Percentiles rank a stretch among this genome's conserved stretches.
Conservation (phyloP, 2,888 invertebrate species). For the Acronicta aceris region DNA sequence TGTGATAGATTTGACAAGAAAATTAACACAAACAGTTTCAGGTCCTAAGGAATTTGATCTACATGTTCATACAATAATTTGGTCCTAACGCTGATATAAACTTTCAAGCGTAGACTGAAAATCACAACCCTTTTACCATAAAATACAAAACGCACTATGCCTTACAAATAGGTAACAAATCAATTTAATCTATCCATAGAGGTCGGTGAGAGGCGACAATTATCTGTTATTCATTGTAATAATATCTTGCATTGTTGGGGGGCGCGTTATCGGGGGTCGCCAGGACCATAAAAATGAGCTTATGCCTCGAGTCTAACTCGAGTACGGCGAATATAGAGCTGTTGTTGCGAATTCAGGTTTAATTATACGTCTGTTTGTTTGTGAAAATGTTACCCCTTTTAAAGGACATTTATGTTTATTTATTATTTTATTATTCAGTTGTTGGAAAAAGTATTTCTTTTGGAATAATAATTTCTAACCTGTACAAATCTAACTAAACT, state of each 20-base stretch:
- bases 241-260: slow-evolving; percentile 84
- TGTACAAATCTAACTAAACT: too few species aligned
- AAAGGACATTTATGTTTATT: neutral
- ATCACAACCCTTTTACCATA: slow-evolving; percentile 30
- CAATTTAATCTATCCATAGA: slow-evolving; percentile 58
- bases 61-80: too few species aligned
- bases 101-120: too few species aligned
- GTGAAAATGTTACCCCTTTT: neutral
- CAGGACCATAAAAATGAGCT: slow-evolving; percentile 89
- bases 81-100: too few species aligned
- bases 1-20: too few species aligned
- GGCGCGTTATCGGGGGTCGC: slow-evolving; percentile 79
- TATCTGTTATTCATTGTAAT: slow-evolving; percentile 82
- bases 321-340: slow-evolving; percentile 66
- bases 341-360: slow-evolving; percentile 53
- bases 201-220: slow-evolving; percentile 70
- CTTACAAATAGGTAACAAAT: slow-evolving; percentile 54
- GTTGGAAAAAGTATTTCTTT: too few species aligned
- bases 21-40: too few species aligned
- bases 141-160: slow-evolving; percentile 19
- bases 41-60: too few species aligned
- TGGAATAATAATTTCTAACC: too few species aligned
- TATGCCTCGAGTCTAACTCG: slow-evolving; percentile 85
- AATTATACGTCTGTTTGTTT: slow-evolving; percentile 23
- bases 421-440: neutral